Base-by-base conservation (phyloP, 2,797 vertebrate genomes). In the Chloroceryle inda region DNA sequence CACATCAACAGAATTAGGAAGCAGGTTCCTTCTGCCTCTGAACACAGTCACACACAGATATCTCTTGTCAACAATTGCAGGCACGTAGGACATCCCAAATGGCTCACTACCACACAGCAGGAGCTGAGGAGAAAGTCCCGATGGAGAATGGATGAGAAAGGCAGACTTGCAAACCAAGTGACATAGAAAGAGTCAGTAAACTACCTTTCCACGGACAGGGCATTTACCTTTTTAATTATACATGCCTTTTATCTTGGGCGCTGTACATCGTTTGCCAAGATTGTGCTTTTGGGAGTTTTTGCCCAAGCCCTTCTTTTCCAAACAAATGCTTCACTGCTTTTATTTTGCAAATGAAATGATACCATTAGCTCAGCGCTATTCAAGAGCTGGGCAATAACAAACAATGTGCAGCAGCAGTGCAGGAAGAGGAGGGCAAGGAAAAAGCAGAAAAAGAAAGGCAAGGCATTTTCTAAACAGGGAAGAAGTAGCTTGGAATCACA, bases 261-360 rank as follows among this genome's bases (percentile, higher is more conserved):
- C 21, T 58, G 26, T 26, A 38, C 37, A 2, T 4, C 45, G 56
- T 61, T 85, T 85, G 69, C 84, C 71, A 66, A 76, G 50, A 82
- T 14, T 66, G 19, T 73, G 88, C 79, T 84, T 94, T 90, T 50
- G 35, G 66, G 88, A 95, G n/a, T 22, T 89, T 92, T 76, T 91
- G 76, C 55, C 79, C 66, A 20, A 78, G 73, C 58, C 19, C 27
- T 73, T 73, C 76, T 92, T 90, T 90, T 76, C 59, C 58, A 91
- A 94, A 90, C n/a, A 92, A 96, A 88, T 38, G 52, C 35, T 91
- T 94, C 59, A 8, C 55, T 84, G 73, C 62, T 94, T 84, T 86
- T 88, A 88, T 96, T 85, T 71, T 66, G 13, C 87, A 90, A 91
- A 71, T 79, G 40, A 96, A 84, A 47, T 22, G 33, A 27, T 45